Base-by-base conservation (phyloP, 2,888 invertebrate genomes). In the Phaedon cochleariae region DNA sequence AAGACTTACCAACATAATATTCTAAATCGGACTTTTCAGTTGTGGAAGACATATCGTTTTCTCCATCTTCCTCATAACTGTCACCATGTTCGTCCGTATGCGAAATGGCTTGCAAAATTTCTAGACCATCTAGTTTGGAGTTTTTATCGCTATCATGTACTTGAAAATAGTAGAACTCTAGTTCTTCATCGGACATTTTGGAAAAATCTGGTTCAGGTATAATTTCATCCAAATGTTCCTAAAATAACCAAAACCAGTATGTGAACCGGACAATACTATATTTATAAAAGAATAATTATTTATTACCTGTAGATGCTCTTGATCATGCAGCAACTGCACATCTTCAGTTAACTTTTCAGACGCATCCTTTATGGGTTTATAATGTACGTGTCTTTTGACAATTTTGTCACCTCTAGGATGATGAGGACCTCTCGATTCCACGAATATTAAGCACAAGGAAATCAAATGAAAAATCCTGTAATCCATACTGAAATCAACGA, bases 61-160 rank as follows among this genome's bases (percentile, higher is more conserved):
- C 57, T 55, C 83, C 80, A 6, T 74, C 83, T 68, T 69, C 80
- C 18, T 79, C 85, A 7, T 85, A 83, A 41, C 86, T 84, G 48
- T 89, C 87, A 65, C 69, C 68, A 31, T 91, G 89, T 68, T 90
- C 90, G 31, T 87, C 81, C 17, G 92, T 91, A 77, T 95, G 94
- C 59, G 89, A 88, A 67, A 95, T 88, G 0, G 95, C 94, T 84
- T 93, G 88, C 59, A 96, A 84, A 77, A 97, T 89, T 85, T 97
- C 97, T 65, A 96, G 84, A 0, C 97, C 97, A 81, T 97, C 97
- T 65, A 97, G 84, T 77, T 91, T 92, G 1, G 91, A 92, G 80
- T 97, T 96, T 79, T 92, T 93, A 80, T 97, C 96, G 70, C 91
- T 91, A 81, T 97, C 97, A 76, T 97, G 97, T 17, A 92, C 85